phyloP scores from a whole-genome alignment of 37 sponge, comb jelly and placozoan genomes.

The Agelas oroides region DNA sequence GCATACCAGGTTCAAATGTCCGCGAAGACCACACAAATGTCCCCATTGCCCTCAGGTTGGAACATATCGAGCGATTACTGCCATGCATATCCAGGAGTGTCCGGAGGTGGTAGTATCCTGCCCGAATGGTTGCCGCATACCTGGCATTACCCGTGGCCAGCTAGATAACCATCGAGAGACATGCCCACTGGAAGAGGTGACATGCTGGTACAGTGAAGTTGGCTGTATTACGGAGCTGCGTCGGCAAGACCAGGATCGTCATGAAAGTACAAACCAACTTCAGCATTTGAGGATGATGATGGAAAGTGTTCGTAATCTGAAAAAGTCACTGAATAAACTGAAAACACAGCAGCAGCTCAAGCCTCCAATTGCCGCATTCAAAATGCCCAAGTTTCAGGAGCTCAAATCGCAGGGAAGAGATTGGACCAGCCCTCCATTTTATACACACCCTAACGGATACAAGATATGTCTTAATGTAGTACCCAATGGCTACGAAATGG shows the following conservation, averaged over 20 bases:
- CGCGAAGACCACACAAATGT: slow-evolving; percentile 2
- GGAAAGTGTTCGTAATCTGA: no score
- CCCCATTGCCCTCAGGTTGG: slow-evolving; percentile 1
- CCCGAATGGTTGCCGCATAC: neutral
- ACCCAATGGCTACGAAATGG: neutral
- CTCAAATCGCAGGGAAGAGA: neutral
- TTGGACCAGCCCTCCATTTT: slow-evolving; percentile 29
- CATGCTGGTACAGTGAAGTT: neutral
- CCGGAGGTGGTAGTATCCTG: slow-evolving; percentile 6
- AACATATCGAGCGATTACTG: no score
- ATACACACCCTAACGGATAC: slow-evolving; percentile 41
- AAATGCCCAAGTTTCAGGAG: no score
- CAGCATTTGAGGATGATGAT: no score
- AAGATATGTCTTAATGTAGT: slow-evolving; percentile 24
- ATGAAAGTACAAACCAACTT: no score
- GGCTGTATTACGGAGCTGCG: slow-evolving; percentile 9
- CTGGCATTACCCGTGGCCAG: neutral
- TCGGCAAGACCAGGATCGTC: neutral
- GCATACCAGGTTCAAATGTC: neutral
- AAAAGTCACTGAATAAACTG: no score
- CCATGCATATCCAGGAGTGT: neutral
- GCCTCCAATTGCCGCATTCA: no score
- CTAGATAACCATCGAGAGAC: neutral
- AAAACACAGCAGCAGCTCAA: no score
- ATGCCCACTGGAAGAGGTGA: slow-evolving; percentile 9